phyloP scores from a whole-genome alignment of 2,797 vertebrate species.

The Macropus fuliginosus region DNA sequence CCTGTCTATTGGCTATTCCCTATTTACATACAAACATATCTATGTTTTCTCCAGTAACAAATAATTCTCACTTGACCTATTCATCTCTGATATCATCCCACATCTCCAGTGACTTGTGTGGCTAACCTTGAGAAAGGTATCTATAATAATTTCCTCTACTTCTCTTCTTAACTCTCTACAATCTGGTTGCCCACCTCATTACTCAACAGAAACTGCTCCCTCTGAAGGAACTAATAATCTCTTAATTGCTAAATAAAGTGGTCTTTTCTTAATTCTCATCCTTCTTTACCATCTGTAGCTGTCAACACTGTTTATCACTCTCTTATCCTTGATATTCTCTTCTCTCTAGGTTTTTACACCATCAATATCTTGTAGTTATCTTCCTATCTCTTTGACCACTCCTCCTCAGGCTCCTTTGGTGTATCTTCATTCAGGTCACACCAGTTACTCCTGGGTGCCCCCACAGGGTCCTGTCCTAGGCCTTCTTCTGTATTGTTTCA shows the following conservation, averaged over 20 bases:
- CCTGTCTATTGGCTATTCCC: neutral
- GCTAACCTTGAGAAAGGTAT: neutral
- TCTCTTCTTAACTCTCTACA: neutral
- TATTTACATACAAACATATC: neutral
- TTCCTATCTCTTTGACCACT: neutral
- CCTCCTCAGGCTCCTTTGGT: neutral
- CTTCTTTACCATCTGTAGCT: neutral
- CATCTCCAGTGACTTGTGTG: neutral
- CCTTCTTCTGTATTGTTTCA: neutral
- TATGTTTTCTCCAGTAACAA: neutral
- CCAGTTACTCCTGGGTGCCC: neutral
- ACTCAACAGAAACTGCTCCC: neutral
- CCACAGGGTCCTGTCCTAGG: neutral
- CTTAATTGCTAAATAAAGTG: neutral
- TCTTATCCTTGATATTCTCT: neutral
- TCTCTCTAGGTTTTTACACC: neutral
- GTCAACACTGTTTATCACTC: neutral
- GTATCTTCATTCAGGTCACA: neutral
- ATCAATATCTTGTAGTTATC: neutral
- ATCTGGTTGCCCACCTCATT: neutral
- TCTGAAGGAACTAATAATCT: neutral
- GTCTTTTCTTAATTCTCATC: neutral
- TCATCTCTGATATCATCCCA: neutral
- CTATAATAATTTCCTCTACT: neutral
- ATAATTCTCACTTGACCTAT: neutral